Percentiles rank a stretch among this genome's conserved stretches.
Evolutionary conservation across 2,888 invertebrate species (phyloP).

Genomic region (Coelogynopora nodosa): DNA sequence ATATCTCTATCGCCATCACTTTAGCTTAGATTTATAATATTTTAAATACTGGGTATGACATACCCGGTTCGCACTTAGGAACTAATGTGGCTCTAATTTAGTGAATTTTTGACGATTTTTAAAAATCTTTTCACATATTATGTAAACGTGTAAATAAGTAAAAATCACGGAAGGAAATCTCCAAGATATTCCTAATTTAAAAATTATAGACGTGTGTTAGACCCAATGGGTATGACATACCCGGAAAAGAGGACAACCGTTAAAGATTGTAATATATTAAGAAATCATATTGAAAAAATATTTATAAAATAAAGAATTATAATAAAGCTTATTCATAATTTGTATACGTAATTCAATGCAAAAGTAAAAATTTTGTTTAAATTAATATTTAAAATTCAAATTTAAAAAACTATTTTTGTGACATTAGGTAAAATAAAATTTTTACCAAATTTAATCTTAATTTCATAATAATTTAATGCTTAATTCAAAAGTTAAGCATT

Average conservation of each 20-base stretch:
- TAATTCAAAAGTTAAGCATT: too few relatives aligned
- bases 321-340: too few relatives aligned
- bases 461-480: too few relatives aligned
- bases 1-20: constrained; percentile 1
- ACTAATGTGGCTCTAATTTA: constrained; percentile 24
- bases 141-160: constrained; percentile 25
- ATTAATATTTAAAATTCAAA: too few relatives aligned
- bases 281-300: too few relatives aligned
- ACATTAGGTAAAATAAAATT: too few relatives aligned
- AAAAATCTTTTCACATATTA: constrained; percentile 11
- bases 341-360: too few relatives aligned
- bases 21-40: constrained; percentile 28
- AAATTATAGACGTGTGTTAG: constrained; percentile 26
- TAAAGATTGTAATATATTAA: too few relatives aligned
- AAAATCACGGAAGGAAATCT: constrained; percentile 16
- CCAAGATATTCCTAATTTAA: constrained; percentile 14
- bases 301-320: too few relatives aligned
- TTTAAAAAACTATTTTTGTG: too few relatives aligned
- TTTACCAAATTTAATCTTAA: too few relatives aligned
- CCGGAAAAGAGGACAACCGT: constrained; percentile 20
- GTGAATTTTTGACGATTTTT: constrained; percentile 7
- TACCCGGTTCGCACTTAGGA: constrained; percentile 19
- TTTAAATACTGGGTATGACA: constrained; percentile 15
- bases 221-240: constrained; percentile 5
- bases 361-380: too few relatives aligned